phyloP scores from a whole-genome alignment of 1,140 invertebrate genomes.

The Paralvinella palmiformis region DNA sequence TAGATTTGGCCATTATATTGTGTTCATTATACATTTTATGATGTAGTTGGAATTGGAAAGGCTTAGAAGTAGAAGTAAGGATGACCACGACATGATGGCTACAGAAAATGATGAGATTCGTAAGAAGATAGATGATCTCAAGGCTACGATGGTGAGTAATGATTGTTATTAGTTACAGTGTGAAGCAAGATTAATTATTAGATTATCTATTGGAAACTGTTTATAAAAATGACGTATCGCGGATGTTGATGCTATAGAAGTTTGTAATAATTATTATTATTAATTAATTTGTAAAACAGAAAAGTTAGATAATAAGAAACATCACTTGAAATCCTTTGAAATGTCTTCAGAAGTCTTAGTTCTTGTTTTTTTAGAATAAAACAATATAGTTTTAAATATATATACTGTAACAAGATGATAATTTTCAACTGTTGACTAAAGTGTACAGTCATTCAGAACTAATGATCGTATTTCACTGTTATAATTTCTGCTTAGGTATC shows the following conservation, averaged over 20 bases:
- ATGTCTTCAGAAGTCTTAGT: too few relatives aligned
- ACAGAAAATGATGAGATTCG: conserved; percentile 38
- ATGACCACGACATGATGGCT: conserved; percentile 31
- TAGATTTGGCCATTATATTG: neutral
- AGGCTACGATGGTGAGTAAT: conserved; percentile 30
- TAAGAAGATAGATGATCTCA: conserved; percentile 33
- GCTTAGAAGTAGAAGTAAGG: conserved; percentile 31
- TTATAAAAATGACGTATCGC: neutral
- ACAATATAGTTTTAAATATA: too few relatives aligned
- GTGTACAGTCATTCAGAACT: neutral
- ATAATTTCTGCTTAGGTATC: neutral
- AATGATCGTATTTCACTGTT: neutral
- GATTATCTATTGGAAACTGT: neutral
- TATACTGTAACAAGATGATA: too few relatives aligned
- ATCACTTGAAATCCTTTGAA: too few relatives aligned
- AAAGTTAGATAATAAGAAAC: too few relatives aligned
- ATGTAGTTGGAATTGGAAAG: conserved; percentile 40
- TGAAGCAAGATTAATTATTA: neutral
- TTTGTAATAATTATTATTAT: too few relatives aligned
- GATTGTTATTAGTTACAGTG: neutral
- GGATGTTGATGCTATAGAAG: neutral
- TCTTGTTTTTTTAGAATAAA: too few relatives aligned
- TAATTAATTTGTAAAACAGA: neutral
- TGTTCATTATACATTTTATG: too few relatives aligned
- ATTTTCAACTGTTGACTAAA: neutral